Evolutionary conservation across 2,888 invertebrate genomes (phyloP), one percentile per base, ranked within the genome.

Genomic region (Lingula anatina): DNA sequence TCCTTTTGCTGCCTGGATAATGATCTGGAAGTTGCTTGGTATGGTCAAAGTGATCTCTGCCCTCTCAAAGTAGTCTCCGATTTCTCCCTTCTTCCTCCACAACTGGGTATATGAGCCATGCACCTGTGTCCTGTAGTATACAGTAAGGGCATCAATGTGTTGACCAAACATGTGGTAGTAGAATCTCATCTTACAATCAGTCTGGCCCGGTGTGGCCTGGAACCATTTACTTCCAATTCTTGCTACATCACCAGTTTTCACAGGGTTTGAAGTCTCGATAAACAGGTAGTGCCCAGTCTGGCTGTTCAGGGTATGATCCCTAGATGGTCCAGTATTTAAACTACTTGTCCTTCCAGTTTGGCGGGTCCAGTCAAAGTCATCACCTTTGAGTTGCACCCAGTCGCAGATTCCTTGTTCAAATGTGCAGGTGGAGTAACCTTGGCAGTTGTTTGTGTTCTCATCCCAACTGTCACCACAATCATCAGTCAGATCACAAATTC

Each of bases 401-500:
- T 64, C 60, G 50, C 72, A 71, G 15, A 66, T 50, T 45, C 65
- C 67, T 3, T 40, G 55, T 52, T 73, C 71, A 60, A 72, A 71
- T 47, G 65, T 64, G 48, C 72, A 72, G 41, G 58, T 55, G 5
- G 56, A 47, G 54, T 66, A 71, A 3, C 45, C 55, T 12, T 49
- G 44, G 50, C 71, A 53, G 15, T 38, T 25, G 21, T 50, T 51
- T 54, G 36, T 28, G 23, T 50, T 51, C 55, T 75, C 73, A 49
- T 73, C 73, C 20, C 66, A 66, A 28, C 54, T 55, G 49, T 72
- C 72, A 18, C 68, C 71, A 57, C 65, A 75, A 54, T 69, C 64
- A 47, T 69, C 61, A 5, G 55, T 56, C 37, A 62, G 70, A 54
- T 75, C 66, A 45, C 75, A 74, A 21, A 71, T 59, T 9, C 53